Percentiles rank a stretch among this genome's conserved stretches.
Conservation (phyloP, 2,113 vertebrate genomes). For the Chlorodrepanis virens region DNA sequence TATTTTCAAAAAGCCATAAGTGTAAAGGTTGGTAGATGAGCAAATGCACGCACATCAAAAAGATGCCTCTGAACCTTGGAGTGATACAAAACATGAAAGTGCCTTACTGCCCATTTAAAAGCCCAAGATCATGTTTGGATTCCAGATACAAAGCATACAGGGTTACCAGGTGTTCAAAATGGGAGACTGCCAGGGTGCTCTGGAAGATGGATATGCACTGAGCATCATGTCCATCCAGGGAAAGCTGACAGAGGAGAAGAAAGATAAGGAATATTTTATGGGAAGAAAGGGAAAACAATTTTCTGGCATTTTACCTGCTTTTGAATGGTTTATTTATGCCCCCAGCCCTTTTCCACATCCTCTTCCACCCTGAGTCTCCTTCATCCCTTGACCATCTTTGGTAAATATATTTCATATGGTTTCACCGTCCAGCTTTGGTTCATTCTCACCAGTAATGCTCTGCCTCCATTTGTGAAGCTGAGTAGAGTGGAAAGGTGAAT, state of each 20-base stretch:
- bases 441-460: neutral
- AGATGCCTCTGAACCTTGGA: neutral
- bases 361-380: neutral
- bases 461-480: neutral
- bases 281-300: neutral
- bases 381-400: neutral
- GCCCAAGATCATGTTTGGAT: neutral
- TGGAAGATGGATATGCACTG: neutral
- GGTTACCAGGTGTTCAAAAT: neutral
- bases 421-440: neutral
- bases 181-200: neutral
- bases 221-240: neutral
- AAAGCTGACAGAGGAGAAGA: neutral
- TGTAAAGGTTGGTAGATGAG: neutral
- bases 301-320: neutral
- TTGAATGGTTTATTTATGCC: neutral
- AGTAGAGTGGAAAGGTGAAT: neutral
- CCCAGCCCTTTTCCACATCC: neutral
- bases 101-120: neutral
- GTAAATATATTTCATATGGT: neutral
- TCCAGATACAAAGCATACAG: neutral
- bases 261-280: neutral
- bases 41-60: neutral
- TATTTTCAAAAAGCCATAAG: neutral
- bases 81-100: neutral